A percentile compares a stretch with the other conserved stretches of the same genome.
Conservation (phyloP, 2,888 invertebrate genomes). For the Xiphydria camelus region DNA sequence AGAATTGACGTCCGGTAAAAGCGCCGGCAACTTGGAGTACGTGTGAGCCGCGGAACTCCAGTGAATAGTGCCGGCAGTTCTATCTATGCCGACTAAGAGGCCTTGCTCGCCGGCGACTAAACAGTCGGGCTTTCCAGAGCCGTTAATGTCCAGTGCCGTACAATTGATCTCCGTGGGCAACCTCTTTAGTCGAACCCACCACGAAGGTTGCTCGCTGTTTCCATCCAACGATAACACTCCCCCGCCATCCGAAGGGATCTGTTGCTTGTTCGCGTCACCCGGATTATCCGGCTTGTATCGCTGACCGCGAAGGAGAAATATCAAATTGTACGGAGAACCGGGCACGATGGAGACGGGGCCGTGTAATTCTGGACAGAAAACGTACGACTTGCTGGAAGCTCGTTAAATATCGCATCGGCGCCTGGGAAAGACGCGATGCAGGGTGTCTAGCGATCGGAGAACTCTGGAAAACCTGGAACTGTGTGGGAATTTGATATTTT, state of each 20-base stretch:
- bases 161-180: conserved; percentile 77
- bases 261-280: conserved; percentile 36
- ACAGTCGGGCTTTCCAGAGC: conserved; percentile 74
- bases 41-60: conserved; percentile 65
- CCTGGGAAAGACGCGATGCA: too few species aligned
- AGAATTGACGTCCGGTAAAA: conserved; percentile 72
- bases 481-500: too few species aligned
- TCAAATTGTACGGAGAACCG: conserved; percentile 62
- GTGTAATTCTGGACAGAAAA: conserved; percentile 46
- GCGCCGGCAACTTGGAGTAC: conserved; percentile 69
- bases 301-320: conserved; percentile 72
- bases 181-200: conserved; percentile 72
- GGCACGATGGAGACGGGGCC: conserved; percentile 47
- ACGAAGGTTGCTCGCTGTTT: conserved; percentile 71
- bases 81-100: conserved; percentile 64
- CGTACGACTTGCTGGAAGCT: too few species aligned
- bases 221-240: conserved; percentile 74
- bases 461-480: too few species aligned
- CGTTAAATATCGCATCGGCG: too few species aligned
- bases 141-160: conserved; percentile 71
- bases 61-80: conserved; percentile 63
- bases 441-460: too few species aligned
- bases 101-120: conserved; percentile 75
- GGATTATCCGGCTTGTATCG: conserved; percentile 36
- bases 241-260: conserved; percentile 61